phyloP scores from a whole-genome alignment of 1,140 invertebrate species.

The Dolichoris vasculosae region DNA sequence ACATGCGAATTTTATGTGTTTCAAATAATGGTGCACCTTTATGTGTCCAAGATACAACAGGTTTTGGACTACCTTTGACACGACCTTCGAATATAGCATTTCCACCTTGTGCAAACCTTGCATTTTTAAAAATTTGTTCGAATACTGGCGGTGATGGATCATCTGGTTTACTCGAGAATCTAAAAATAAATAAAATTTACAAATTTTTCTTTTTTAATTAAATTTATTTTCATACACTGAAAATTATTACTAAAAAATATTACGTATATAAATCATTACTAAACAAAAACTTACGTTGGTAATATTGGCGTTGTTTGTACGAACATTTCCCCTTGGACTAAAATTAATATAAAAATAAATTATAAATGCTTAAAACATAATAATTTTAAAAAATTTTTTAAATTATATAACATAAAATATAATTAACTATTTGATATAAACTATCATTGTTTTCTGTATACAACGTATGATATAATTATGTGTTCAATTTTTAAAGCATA shows the following conservation, averaged over 20 bases:
- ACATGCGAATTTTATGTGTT: conserved; percentile 89
- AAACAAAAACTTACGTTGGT: conserved; percentile 67
- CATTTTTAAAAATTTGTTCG: conserved; percentile 94
- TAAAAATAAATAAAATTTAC: conserved; percentile 53
- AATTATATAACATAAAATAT: not conserved
- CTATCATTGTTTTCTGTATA: no score
- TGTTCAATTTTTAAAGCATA: not conserved
- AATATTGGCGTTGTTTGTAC: conserved; percentile 70
- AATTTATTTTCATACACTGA: no score
- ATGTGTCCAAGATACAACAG: conserved; percentile 94
- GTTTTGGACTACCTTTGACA: conserved; percentile 93
- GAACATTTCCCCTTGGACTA: conserved; percentile 73
- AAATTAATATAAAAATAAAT: conserved; percentile 40
- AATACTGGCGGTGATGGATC: conserved; percentile 91
- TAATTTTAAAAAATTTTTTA: not conserved
- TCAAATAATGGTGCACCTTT: conserved; percentile 88
- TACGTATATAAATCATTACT: not conserved
- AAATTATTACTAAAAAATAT: no score
- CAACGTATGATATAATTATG: no score
- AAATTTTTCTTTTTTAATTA: no score
- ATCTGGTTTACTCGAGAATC: conserved; percentile 76
- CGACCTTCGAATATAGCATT: conserved; percentile 94
- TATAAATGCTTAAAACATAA: not conserved
- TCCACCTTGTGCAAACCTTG: conserved; percentile 93
- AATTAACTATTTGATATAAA: no score